Percentiles rank a stretch among this genome's conserved stretches.
These are phyloP conservation scores for Eudemis profundana DNA, from an alignment of 2,888 invertebrate genomes.

Conservation along the genomic window DNA sequence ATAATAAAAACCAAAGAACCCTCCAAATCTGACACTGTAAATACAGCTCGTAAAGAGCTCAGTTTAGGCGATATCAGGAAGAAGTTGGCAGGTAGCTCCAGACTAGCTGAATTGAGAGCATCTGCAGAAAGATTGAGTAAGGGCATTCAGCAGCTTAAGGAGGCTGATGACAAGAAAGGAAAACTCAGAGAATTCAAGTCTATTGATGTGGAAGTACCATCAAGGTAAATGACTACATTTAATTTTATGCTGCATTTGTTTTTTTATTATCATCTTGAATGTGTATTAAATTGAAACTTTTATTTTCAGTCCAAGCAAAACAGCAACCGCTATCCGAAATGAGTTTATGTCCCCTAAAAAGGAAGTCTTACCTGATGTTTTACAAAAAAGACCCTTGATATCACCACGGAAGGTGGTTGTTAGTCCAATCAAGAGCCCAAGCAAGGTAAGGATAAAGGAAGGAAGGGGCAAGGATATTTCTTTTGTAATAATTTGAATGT, in stretches of 20 bases:
- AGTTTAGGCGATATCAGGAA: conserved; percentile 89
- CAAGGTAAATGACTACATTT: conserved; percentile 82
- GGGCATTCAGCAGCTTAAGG: conserved; percentile 86
- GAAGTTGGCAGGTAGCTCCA: conserved; percentile 88
- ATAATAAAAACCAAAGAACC: conserved; percentile 53
- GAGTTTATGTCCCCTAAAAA: conserved; percentile 87
- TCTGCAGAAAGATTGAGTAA: conserved; percentile 88
- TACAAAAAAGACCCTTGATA: conserved; percentile 79
- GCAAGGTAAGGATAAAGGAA: too few species aligned
- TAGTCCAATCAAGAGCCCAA: conserved; percentile 87
- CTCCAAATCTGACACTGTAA: conserved; percentile 71
- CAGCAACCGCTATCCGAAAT: conserved; percentile 56
- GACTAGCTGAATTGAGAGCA: conserved; percentile 89
- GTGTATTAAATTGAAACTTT: conserved; percentile 9
- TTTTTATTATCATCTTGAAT: too few species aligned
- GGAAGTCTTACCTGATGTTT: conserved; percentile 63
- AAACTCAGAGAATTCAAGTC: conserved; percentile 89
- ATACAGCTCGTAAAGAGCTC: conserved; percentile 84
- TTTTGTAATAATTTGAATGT: background rate
- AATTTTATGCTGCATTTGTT: background rate
- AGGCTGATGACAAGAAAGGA: conserved; percentile 70
- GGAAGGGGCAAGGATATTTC: too few species aligned
- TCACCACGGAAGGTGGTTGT: conserved; percentile 87
- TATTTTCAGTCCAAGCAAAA: conserved; percentile 87
- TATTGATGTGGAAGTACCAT: conserved; percentile 90